Base-by-base conservation (phyloP, 2,113 vertebrate species). In the Chloropsis hardwickii region DNA sequence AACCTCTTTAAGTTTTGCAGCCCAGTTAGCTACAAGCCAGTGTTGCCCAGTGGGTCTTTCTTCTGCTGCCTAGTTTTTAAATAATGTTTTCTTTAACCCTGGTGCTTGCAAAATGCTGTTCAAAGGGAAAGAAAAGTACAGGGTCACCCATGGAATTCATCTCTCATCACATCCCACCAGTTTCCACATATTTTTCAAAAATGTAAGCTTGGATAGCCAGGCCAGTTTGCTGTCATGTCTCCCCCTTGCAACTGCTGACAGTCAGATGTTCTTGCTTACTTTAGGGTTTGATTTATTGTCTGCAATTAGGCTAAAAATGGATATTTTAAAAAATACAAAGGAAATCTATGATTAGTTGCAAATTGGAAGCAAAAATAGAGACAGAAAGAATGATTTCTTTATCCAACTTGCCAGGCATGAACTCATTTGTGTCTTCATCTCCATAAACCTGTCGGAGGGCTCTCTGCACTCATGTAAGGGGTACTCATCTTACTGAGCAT, bases 221-320 rank as follows among this genome's bases (percentile, higher is more conserved):
- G 69, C 33, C 62, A 88, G 57, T 60, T 90, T 94, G 87, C 92
- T 92, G 91, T 81, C 87, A 81, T 6, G 25, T 93, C 64, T 92
- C 24, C 71, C 66, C 56, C 76, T 56, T 60, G 44, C 54, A 94
- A 67, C 53, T 86, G 79, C 71, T 70, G 79, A 90, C 79, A 88
- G 66, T 96, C 81, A 95, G 85, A 82, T 82, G 51, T 70, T 93
- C 81, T 93, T 80, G 88, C 86, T 88, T 93, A 95, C 62, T 93
- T 95, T 67, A 70, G 25, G 11, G 51, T 74, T 88, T 94, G 88
- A 93, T 90, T 95, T 93, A 93, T 90, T 64, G 64, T 64, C 71
- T 81, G 72, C 56, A 92, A 60, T 93, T 91, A 90, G 64, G 64
- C 67, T 93, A 88, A 95, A 91, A 91, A 77, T 33, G 29, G 42